Base-by-base conservation (phyloP, 2,888 invertebrate genomes). In the Lordiphosa fenestrarum region DNA sequence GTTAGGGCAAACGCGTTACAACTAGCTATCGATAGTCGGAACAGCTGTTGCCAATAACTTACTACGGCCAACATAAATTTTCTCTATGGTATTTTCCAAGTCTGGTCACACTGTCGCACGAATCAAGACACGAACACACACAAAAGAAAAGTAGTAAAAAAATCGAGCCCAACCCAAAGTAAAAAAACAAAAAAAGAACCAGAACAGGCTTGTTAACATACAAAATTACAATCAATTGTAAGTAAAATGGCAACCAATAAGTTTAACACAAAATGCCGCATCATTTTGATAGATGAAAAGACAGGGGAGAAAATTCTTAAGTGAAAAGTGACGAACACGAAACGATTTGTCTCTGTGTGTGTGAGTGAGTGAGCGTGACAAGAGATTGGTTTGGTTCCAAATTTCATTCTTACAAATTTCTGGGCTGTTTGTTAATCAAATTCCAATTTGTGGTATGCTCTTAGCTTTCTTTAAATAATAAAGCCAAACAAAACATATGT, bases 301-400 rank as follows among this genome's bases (percentile, higher is more conserved):
- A 63, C 69, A 74, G 73, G 69, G 72, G 70, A 72, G 69, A 85
- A 86, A 84, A 86, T 85, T 87, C 75, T 73, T 53, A 71, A 77
- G 73, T 74, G 76, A 83, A 86, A 85, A 86, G 74, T 80, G 82
- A 76, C 63, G 70, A 73, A 72, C 70, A 76, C 66, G 65, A 63
- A 68, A 66, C 71, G 82, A 71, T 74, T 66, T 66, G 60, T 60
- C 37, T 44, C 58, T 35, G 53, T 19, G 48, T 46, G 49, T 9
- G 33, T 44, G 42, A 46, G 40, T 71, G 65, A 69, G 44, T 53
- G 63, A 60, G 51, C 38, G 63, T 59, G 66, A 64, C 51, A 59
- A 64, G 66, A 52, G 40, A 66, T 66, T 66, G 23, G 19, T 41
- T 44, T 44, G 50, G 48, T 66, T 66, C 64, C 66, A 53, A 66